A percentile compares a stretch with the other conserved stretches of the same genome.
Evolutionary conservation across 2,888 invertebrate genomes (phyloP).

Genomic region (Netelia virgata): DNA sequence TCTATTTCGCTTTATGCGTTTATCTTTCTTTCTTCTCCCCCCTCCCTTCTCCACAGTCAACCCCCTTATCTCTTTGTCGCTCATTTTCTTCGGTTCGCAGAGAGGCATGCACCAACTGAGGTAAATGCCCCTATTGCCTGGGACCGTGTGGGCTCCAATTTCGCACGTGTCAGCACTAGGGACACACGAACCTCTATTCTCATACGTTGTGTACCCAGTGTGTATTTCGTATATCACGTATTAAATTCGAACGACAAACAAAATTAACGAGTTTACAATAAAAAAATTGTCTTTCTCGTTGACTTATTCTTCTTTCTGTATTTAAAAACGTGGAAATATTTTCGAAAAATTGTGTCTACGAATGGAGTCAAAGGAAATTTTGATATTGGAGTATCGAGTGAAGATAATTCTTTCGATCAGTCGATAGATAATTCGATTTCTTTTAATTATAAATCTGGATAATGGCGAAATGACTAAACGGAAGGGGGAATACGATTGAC

Average conservation of each 20-base stretch:
- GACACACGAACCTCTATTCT: background rate
- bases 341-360: too few relatives aligned
- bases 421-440: too few relatives aligned
- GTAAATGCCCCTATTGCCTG: constrained; percentile 28
- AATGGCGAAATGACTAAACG: too few relatives aligned
- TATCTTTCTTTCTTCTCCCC: constrained; percentile 39
- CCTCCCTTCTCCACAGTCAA: background rate
- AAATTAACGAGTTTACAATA: background rate
- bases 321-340: too few relatives aligned
- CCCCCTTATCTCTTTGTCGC: constrained; percentile 65
- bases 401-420: too few relatives aligned
- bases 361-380: too few relatives aligned
- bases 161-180: constrained; percentile 37
- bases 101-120: background rate
- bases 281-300: too few relatives aligned
- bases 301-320: too few relatives aligned
- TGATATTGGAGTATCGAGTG: too few relatives aligned
- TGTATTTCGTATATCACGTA: background rate
- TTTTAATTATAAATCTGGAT: too few relatives aligned
- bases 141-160: constrained; percentile 38
- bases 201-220: background rate
- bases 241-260: background rate
- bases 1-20: constrained; percentile 56
- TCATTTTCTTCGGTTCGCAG: constrained; percentile 46
- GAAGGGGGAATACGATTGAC: too few relatives aligned